A percentile compares a stretch with the other conserved stretches of the same genome.
Conservation (phyloP, 2,797 vertebrate species). For the Ataeniobius toweri region DNA sequence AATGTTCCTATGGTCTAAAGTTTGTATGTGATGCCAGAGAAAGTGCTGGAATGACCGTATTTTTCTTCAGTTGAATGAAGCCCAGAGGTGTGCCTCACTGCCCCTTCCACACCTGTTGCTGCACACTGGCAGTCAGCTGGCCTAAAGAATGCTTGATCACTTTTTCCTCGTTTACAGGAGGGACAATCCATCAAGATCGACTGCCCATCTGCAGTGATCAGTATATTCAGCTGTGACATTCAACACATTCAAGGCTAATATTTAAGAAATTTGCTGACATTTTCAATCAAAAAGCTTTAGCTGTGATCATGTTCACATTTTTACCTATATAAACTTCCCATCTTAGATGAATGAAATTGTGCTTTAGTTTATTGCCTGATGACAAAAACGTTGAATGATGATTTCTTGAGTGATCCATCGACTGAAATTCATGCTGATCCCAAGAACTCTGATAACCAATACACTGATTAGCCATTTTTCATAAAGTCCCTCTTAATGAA, state of each 20-base stretch:
- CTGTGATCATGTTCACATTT: not conserved
- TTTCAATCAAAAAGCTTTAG: not conserved
- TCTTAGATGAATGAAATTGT: not conserved
- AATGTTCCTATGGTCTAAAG: not conserved
- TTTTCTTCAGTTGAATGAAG: no score
- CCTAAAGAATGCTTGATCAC: not conserved
- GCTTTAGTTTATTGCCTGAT: not conserved
- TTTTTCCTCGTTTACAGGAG: not conserved
- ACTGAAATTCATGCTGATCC: constrained; percentile 67
- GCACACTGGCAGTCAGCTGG: not conserved
- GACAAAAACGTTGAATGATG: constrained; percentile 54
- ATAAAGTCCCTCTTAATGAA: not conserved
- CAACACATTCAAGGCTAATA: not conserved
- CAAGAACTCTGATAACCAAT: constrained; percentile 59
- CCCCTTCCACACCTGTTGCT: not conserved
- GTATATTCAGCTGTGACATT: not conserved
- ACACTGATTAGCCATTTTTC: constrained; percentile 21
- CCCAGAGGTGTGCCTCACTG: no score
- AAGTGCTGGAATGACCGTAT: not conserved
- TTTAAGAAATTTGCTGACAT: not conserved
- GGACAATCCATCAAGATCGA: not conserved
- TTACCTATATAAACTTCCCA: not conserved
- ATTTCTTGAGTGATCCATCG: constrained; percentile 76
- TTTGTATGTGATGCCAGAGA: not conserved
- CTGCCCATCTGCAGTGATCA: not conserved